Evolutionary conservation across 2,113 vertebrate species (phyloP).

Genomic region (Muntiacus reevesi): DNA sequence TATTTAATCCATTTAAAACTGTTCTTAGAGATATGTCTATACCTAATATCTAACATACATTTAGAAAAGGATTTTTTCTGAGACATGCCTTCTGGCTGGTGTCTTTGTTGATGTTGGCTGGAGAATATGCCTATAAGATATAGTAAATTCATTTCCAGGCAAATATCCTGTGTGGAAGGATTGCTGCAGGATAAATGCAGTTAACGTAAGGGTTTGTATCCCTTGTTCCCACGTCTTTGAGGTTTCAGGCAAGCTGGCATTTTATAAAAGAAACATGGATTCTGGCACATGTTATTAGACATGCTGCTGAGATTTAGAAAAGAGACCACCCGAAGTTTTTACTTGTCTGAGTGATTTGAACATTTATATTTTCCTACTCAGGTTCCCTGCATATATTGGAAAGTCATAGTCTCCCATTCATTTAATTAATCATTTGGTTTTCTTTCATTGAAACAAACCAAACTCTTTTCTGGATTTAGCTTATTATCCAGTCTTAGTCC

Average conservation of each 20-base stretch:
- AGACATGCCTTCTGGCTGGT: constrained; percentile 35
- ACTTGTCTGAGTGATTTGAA: constrained; percentile 62
- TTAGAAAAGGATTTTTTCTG: not conserved
- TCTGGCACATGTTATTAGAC: constrained; percentile 53
- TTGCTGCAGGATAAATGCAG: constrained; percentile 35
- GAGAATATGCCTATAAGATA: constrained; percentile 34
- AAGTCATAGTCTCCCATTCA: constrained; percentile 57
- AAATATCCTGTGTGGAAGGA: constrained; percentile 47
- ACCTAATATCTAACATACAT: not conserved
- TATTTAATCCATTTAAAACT: not conserved
- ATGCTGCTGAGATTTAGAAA: constrained; percentile 57
- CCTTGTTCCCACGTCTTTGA: constrained; percentile 53
- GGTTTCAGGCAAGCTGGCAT: constrained; percentile 52
- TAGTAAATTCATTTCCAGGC: constrained; percentile 50
- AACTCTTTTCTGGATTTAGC: constrained; percentile 48
- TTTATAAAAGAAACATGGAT: constrained; percentile 64
- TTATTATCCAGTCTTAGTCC: not conserved
- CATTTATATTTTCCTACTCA: constrained; percentile 64
- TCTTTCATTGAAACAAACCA: constrained; percentile 38
- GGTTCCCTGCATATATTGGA: constrained; percentile 51
- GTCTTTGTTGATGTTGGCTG: constrained; percentile 57
- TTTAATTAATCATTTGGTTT: constrained; percentile 62
- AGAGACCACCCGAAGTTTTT: constrained; percentile 69
- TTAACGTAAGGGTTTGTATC: constrained; percentile 48
- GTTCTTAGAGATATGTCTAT: not conserved